Evolutionary conservation across 2,888 invertebrate genomes (phyloP), one percentile per base, ranked within the genome.

Genomic region (Hoplodrina blanda): DNA sequence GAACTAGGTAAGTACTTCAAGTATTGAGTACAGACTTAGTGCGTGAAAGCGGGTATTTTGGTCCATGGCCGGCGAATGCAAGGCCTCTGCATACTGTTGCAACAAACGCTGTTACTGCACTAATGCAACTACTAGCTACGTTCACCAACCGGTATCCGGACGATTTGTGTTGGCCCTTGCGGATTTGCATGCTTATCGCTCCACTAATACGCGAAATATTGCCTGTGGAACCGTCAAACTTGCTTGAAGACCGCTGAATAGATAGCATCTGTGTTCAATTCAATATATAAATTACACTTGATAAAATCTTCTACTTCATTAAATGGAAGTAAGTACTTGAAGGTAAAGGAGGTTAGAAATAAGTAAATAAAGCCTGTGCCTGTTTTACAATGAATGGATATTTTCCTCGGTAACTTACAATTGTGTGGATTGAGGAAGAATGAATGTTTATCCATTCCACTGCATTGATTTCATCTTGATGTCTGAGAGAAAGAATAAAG

Each of bases 61-160:
- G 94, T 94, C 95, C 95, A 95, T 91, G 95, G 95, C 92, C 93
- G 90, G 95, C 94, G 95, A 95, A 92, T 93, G 95, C 95, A 95
- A 95, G 95, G 95, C 94, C 92, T 87, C 88, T 89, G 90, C 88
- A 90, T 87, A 89, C 90, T 93, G 93, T 94, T 92, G 95, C 94
- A 94, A 94, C 89, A 91, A 89, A 88, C 90, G 92, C 91, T 91
- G 89, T 92, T 91, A 88, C 91, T 94, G 94, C 94, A 93, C 91
- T 82, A 84, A 79, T 84, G 84, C 82, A 78, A 93, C 93, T 88
- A 77, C 76, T 74, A 88, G 87, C 88, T 89, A 90, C 85, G 85
- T 88, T 89, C 90, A 82, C 86, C 85, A 89, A 89, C 88, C 89
- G 88, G 90, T 88, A 87, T 86, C 80, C 76, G 82, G 70, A 78